A percentile compares a stretch with the other conserved stretches of the same genome.
Conservation (phyloP, 2,113 vertebrate species). For the Zosterops lateralis region DNA sequence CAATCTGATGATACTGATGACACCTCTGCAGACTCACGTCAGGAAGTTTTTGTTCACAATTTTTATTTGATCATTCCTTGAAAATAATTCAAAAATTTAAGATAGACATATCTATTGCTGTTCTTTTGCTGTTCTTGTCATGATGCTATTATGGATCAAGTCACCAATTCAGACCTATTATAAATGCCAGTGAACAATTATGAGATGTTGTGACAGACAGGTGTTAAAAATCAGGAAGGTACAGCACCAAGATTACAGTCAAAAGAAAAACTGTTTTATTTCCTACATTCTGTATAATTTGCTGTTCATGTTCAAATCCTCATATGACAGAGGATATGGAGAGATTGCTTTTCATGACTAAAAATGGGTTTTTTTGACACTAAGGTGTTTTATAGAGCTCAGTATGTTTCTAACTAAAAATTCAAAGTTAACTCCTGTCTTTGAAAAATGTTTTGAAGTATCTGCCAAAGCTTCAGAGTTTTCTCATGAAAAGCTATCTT, state of each 20-base stretch:
- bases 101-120: not conserved
- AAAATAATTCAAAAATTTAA: not conserved
- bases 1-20: not conserved
- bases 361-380: not conserved
- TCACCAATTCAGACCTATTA: not conserved
- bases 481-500: not conserved
- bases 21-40: not conserved
- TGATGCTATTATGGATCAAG: not conserved
- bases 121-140: not conserved
- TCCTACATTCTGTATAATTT: not conserved
- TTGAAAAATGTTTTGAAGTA: constrained; percentile 3
- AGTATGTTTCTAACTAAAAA: not conserved
- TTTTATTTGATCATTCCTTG: not conserved
- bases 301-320: not conserved
- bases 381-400: not conserved
- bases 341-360: not conserved
- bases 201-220: not conserved
- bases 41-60: not conserved
- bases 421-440: not conserved
- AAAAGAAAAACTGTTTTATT: not conserved
- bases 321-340: not conserved
- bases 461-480: not conserved
- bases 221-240: not conserved
- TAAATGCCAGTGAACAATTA: not conserved
- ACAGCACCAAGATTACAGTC: not conserved